These are phyloP conservation scores for Drosophila putrida DNA, from an alignment of 2,888 invertebrate genomes.

Conservation along the genomic window DNA sequence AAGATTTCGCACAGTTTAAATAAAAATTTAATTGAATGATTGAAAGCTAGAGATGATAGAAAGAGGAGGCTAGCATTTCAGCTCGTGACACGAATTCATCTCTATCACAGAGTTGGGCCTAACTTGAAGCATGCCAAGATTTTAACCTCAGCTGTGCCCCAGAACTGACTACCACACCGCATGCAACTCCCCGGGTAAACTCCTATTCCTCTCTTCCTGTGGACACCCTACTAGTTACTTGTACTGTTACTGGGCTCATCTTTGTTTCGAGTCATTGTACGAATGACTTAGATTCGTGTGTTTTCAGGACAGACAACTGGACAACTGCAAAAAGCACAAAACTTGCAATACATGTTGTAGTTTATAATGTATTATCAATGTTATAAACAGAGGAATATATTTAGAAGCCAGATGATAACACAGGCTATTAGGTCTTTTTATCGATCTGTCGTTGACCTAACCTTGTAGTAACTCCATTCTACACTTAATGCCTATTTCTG, in stretches of 20 bases:
- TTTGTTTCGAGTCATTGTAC: slow-evolving; percentile 63
- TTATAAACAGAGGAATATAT: background rate
- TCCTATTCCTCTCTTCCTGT: slow-evolving; percentile 1
- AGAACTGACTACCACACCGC: slow-evolving; percentile 17
- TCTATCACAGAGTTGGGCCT: background rate
- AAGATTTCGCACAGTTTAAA: too few relatives aligned
- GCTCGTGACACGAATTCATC: slow-evolving; percentile 2
- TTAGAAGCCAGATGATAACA: background rate
- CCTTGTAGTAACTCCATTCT: slow-evolving; percentile 26
- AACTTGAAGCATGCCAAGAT: slow-evolving; percentile 37
- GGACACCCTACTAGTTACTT: background rate
- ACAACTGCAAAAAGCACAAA: slow-evolving; percentile 4
- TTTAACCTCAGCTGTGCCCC: slow-evolving; percentile 24
- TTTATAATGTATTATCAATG: background rate
- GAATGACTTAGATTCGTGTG: slow-evolving; percentile 66
- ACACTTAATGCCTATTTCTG: slow-evolving; percentile 35
- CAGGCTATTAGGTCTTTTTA: slow-evolving; percentile 4
- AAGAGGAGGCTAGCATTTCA: too few relatives aligned
- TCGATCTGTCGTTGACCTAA: slow-evolving; percentile 13
- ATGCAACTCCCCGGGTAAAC: slow-evolving; percentile 5
- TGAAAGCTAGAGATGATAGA: too few relatives aligned
- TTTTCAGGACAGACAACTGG: slow-evolving; percentile 9
- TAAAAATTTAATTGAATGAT: too few relatives aligned
- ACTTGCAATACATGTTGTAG: slow-evolving; percentile 6
- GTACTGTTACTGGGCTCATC: slow-evolving; percentile 13